Base-by-base conservation (phyloP, 2,797 vertebrate genomes). In the Neoniphon sammara region DNA sequence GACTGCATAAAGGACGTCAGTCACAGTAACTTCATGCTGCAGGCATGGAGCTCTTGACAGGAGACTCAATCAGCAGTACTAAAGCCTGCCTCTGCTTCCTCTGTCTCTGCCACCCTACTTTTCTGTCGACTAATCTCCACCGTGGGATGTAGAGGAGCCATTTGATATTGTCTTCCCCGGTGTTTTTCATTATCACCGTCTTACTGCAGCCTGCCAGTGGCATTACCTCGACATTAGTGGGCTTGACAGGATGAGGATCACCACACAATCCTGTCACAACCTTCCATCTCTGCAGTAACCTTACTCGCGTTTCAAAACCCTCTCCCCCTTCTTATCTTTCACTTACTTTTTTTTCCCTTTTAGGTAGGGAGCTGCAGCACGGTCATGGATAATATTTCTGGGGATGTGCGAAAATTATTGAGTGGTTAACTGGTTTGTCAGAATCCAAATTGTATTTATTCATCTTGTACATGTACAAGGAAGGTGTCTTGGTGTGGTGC, bases 111-210 rank as follows among this genome's bases (percentile, higher is more conserved):
- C 90, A 86, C 86, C 87, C 86, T 83, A 88, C 89, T 91, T 89
- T 91, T 90, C 85, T 87, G 88, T 74, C 80, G 82, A 94, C 95
- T 97, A 98, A 97, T 97, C 97, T 98, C 96, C 96, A 94, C 96
- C 94, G 96, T 95, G 96, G 96, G 96, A 97, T 97, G 96, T 97
- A 97, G 96, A 98, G 96, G 96, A 97, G 97, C 95, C 96, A 94
- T 96, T 97, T 96, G 91, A 97, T 97, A 97, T 96, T 96, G 96
- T 98, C 96, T 97, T 97, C 95, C 95, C 95, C 95, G 95, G 96
- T 96, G 96, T 97, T 98, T 97, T 97, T 97, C 96, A 97, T 97
- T 97, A 97, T 96, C 95, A 90, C 93, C 89, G 96, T 95, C 96
- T 97, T 96, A 97, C 91, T 88, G 95, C 94, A 90, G 96, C 94